Evolutionary conservation across 2,888 invertebrate genomes (phyloP), one percentile per base, ranked within the genome.

Genomic region (Caenorhabditis angaria): DNA sequence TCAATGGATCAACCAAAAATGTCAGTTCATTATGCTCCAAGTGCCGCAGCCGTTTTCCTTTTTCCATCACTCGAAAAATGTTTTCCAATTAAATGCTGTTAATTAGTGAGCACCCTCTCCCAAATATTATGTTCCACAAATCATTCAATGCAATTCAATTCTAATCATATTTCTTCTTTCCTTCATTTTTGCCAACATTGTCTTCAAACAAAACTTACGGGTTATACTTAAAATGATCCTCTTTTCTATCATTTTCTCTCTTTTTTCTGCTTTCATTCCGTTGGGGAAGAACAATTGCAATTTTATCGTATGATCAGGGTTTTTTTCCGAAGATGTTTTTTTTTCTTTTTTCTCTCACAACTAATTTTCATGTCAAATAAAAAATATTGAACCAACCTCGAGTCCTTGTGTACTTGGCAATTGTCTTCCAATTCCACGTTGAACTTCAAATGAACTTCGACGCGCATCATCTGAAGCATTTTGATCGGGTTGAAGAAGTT

Each of bases 371-470:
- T 22, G 24, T 10, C 6, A 51, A 51, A 14, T 27, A 54, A 10
- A 54, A 48, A 50, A 22, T 22, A 51, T 29, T 58, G 18, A 20
- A 65, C 69, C 28, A 22, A 79, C 81, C 75, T 81, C 79, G 14
- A 81, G 67, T 25, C 76, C 79, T 61, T 81, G 79, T 14, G 77
- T 76, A 61, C 75, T 75, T 25, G 81, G 81, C n/a, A 81, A 59
- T 41, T 78, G 76, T 27, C 81, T 55, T 1, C 81, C 78, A 10
- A 75, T 78, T 29, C 78, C 78, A 55, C 78, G 69, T 56, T 70
- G 78, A 14, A 78, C 78, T 59, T 80, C 80, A 50, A 76, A 80
- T 3, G 80, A 80, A n/a, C 76, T 69, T 20, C 80, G 74, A 10
- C 80, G 76, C 2, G 59, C 58, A 10, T 72, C 71, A 2, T 72